phyloP scores from a whole-genome alignment of 2,113 vertebrate species.

The Lycaon pictus region DNA sequence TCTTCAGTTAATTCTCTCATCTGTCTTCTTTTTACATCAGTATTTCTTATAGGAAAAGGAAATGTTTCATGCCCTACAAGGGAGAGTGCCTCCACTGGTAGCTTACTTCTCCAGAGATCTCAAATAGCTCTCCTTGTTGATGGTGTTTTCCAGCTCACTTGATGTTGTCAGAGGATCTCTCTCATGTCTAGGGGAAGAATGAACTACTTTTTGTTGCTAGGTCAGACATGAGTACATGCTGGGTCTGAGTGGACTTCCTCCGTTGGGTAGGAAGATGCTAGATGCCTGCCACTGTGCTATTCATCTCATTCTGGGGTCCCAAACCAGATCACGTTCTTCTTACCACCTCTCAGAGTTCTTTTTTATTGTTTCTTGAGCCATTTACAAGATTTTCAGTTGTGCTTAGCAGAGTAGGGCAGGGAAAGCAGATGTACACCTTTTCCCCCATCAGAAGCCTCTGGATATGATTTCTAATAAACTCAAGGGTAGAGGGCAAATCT shows the following conservation, averaged over 20 bases:
- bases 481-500: neutral
- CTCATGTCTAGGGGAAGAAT: neutral
- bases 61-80: neutral
- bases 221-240: neutral
- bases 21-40: too few relatives aligned
- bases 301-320: neutral
- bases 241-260: neutral
- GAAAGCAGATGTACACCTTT: neutral
- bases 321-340: neutral
- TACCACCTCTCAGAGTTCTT: neutral
- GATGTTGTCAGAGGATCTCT: neutral
- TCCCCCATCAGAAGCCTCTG: neutral
- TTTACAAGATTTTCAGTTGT: neutral
- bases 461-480: neutral
- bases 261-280: too few relatives aligned
- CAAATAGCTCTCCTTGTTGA: neutral
- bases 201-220: neutral
- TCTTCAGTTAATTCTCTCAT: neutral
- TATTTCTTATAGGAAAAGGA: neutral
- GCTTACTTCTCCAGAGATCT: neutral
- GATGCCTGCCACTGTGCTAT: neutral
- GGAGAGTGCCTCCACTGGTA: neutral
- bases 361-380: neutral
- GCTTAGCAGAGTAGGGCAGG: neutral
- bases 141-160: neutral